Evolutionary conservation across 1,140 invertebrate genomes (phyloP).

Genomic region (Drosophila saltans): DNA sequence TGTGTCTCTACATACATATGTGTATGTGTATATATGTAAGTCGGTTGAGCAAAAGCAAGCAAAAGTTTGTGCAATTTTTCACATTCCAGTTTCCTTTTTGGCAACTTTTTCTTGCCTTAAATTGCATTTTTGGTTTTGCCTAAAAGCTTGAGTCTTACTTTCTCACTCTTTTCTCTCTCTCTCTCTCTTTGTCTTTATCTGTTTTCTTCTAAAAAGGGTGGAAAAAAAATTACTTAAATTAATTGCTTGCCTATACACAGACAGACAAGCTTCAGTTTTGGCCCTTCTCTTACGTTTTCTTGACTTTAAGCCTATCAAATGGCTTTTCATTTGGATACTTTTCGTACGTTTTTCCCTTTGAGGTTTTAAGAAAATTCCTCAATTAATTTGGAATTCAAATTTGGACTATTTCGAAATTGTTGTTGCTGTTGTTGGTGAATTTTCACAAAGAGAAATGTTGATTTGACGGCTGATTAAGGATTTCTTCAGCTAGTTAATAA

Average conservation of each 20-base stretch:
- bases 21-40: constrained; percentile 3
- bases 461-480: constrained; percentile 1
- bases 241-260: constrained; percentile 2
- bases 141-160: constrained; percentile 5
- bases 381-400: neutral
- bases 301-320: constrained; percentile 5
- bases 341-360: neutral
- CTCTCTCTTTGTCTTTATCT: neutral
- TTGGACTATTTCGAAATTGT: too few species aligned
- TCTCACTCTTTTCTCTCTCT: neutral
- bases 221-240: constrained; percentile 11
- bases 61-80: constrained; percentile 6
- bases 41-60: neutral
- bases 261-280: neutral
- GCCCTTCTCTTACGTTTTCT: neutral
- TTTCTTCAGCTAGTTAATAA: constrained; percentile 3
- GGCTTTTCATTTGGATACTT: neutral
- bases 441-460: constrained; percentile 1
- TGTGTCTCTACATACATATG: neutral
- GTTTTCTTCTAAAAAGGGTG: neutral
- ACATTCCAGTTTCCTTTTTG: constrained; percentile 7
- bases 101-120: constrained; percentile 1
- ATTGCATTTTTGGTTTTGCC: constrained; percentile 22
- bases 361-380: neutral
- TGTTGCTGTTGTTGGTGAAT: neutral